A percentile compares a stretch with the other conserved stretches of the same genome.
Evolutionary conservation across 2,113 vertebrate genomes (phyloP).

Genomic region (Elachura formosa): DNA sequence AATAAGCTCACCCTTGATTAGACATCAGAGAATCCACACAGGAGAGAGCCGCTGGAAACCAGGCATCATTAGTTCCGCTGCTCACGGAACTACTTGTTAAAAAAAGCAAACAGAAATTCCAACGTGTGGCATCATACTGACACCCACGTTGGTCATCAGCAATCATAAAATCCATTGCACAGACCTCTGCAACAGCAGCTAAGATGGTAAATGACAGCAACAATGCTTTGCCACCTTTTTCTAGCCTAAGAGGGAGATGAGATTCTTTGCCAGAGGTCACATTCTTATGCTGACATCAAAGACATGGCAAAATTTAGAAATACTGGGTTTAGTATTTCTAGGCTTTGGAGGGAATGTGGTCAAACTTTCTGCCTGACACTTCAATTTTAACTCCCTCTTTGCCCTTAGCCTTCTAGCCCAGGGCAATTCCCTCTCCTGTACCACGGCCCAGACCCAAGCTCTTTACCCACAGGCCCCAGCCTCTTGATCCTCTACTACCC

Average conservation of each 20-base stretch:
- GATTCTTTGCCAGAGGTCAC: conserved; percentile 26
- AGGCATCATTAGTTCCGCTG: conserved; percentile 64
- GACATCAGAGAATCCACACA: conserved; percentile 65
- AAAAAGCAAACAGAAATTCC: conserved; percentile 63
- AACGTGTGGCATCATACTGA: conserved; percentile 28
- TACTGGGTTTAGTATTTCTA: neutral
- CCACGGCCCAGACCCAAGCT: neutral
- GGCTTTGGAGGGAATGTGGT: conserved; percentile 48
- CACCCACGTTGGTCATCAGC: conserved; percentile 44
- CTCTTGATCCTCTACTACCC: neutral
- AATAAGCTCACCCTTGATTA: conserved; percentile 60
- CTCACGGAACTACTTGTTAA: conserved; percentile 53
- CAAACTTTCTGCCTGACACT: neutral
- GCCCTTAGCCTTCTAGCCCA: neutral
- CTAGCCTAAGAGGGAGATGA: neutral
- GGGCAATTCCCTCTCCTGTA: neutral
- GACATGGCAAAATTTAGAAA: neutral
- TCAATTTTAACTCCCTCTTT: neutral
- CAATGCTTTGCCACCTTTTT: neutral
- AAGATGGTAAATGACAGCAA: neutral
- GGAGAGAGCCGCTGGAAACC: conserved; percentile 60
- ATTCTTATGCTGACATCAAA: neutral
- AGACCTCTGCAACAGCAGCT: conserved; percentile 4
- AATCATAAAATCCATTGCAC: conserved; percentile 18
- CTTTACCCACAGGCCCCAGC: neutral